Base-by-base conservation (phyloP, 2,113 vertebrate genomes). In the Colossoma macropomum region DNA sequence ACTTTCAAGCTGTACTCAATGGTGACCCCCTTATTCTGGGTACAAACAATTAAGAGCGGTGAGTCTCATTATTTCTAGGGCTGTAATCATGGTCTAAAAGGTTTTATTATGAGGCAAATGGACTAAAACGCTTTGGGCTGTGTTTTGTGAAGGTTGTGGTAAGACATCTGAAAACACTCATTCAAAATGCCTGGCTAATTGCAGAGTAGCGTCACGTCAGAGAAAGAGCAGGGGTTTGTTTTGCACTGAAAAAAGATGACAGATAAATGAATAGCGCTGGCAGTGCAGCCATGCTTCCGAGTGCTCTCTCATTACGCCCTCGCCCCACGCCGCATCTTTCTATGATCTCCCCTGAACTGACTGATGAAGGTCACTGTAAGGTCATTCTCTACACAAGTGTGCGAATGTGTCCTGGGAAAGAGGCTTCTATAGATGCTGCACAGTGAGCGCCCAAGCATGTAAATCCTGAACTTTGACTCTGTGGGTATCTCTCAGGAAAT, bases 101-200 rank as follows among this genome's bases (percentile, higher is more conserved):
- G 82, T 82, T 80, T 45, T 79, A 90, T 77, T 78, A 76, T 77
- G 87, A 90, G 76, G 86, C 85, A 81, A 90, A 85, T 86, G 81
- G 86, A 85, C 89, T 86, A 87, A 83, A 87, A 86, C 45, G 81
- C 82, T 75, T 86, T 86, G 82, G 25, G 32, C 60, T 77, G 34
- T 62, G 28, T 86, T 80, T 86, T 87, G 54, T 62, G 79, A 84
- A 89, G 60, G 84, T 85, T 80, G 68, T 50, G 69, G 73, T 83
- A 63, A 83, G 50, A 66, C 86, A 81, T 83, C 63, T 75, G 75
- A 81, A 82, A 84, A 84, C n/a, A 25, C 72, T 82, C 41, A 85
- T 78, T 81, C 69, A 68, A 66, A 50, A 19, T 28, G 69, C 71
- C 85, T 80, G 62, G 79, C 76, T 85, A 85, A 80, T 88, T 88